These are phyloP conservation scores for Gila robusta DNA, from an alignment of 2,797 vertebrate genomes.

Conservation along the genomic window DNA sequence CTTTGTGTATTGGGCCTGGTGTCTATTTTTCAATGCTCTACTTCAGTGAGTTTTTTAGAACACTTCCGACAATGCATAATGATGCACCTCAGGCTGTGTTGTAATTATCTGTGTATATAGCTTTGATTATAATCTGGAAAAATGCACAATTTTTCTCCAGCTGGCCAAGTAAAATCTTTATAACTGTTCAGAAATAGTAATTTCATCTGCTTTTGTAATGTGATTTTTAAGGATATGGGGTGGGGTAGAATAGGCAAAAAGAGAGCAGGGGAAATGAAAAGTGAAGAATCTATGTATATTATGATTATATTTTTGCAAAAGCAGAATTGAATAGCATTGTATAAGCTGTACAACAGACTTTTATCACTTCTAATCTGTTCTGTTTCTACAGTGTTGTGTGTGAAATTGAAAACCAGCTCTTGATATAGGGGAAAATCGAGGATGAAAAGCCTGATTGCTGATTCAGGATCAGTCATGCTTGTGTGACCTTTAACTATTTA, in stretches of 20 bases:
- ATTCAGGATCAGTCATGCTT: conserved; percentile 25
- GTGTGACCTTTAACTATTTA: conserved; percentile 7
- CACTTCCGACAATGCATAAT: conserved; percentile 30
- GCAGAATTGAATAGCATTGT: conserved; percentile 67
- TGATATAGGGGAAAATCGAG: conserved; percentile 8
- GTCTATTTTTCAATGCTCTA: conserved; percentile 71
- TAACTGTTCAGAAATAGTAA: conserved; percentile 31
- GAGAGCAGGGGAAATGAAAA: conserved; percentile 24
- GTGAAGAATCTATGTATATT: conserved; percentile 73
- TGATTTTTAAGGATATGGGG: conserved; percentile 32
- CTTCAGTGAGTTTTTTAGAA: conserved; percentile 62
- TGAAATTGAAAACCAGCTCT: conserved; percentile 45
- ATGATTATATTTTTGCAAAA: conserved; percentile 82
- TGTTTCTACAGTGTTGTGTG: conserved; percentile 46
- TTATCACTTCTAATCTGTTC: conserved; percentile 52
- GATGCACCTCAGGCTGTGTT: conserved; percentile 29
- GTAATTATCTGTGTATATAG: conserved; percentile 33
- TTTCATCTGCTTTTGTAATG: conserved; percentile 56
- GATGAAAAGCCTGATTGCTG: conserved; percentile 5
- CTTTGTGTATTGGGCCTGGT: conserved; percentile 66
- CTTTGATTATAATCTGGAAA: conserved; percentile 38
- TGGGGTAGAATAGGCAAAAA: neutral
- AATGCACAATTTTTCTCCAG: conserved; percentile 31
- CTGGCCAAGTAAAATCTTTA: conserved; percentile 50
- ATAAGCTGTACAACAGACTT: conserved; percentile 61